These are phyloP conservation scores for Napeogenes sylphis DNA, from an alignment of 2,888 invertebrate genomes.

Conservation along the genomic window DNA sequence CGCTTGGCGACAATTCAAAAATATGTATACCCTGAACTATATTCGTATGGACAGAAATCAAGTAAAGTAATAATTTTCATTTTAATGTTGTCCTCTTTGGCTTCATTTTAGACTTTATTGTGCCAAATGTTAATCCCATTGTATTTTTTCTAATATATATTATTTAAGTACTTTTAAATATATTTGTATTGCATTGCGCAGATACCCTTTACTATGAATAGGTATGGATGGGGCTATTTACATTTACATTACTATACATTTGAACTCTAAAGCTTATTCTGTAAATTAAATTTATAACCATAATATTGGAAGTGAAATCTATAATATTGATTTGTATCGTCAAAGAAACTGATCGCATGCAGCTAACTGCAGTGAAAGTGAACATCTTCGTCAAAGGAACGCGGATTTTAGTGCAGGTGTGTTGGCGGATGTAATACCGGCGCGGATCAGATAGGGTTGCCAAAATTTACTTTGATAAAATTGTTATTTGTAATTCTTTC, in stretches of 20 bases:
- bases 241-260: too few species aligned
- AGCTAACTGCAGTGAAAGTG: neutral
- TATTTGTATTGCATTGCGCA: too few species aligned
- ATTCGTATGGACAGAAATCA: neutral
- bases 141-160: neutral
- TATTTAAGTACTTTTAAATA: too few species aligned
- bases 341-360: neutral
- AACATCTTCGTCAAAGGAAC: neutral
- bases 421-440: slow-evolving; percentile 23
- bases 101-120: slow-evolving; percentile 4
- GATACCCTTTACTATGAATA: too few species aligned
- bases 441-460: slow-evolving; percentile 40
- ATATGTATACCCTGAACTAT: neutral
- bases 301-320: neutral
- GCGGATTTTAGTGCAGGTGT: neutral
- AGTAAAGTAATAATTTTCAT: slow-evolving; percentile 5
- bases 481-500: too few species aligned
- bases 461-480: slow-evolving; percentile 34
- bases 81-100: slow-evolving; percentile 6
- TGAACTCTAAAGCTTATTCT: too few species aligned
- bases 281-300: neutral
- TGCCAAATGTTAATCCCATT: neutral
- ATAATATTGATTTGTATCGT: neutral
- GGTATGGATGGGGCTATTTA: too few species aligned
- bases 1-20: slow-evolving; percentile 2